Evolutionary conservation across 2,888 invertebrate species (phyloP).

Genomic region (Colostygia pectinataria): DNA sequence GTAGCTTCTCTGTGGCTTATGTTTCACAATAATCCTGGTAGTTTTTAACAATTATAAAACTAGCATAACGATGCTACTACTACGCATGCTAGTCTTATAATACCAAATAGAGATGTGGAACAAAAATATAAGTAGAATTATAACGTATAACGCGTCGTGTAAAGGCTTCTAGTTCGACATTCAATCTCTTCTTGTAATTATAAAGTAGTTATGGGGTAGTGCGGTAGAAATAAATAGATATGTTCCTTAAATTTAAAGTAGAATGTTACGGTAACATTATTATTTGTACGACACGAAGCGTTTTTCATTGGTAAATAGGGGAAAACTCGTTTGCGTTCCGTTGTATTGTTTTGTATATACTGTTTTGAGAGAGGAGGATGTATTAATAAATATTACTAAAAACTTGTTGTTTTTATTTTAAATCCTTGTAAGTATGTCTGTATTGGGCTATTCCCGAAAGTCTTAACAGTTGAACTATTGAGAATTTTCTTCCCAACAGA

Average conservation of each 20-base stretch:
- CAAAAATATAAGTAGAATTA: no score
- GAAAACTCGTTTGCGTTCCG: constrained; percentile 35
- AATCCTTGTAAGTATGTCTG: no score
- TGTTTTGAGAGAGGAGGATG: constrained; percentile 64
- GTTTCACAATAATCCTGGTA: no score
- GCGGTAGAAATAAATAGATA: constrained; percentile 72
- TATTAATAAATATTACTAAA: constrained; percentile 75
- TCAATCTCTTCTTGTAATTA: constrained; percentile 67
- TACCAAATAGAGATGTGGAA: no score
- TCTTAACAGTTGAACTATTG: no score
- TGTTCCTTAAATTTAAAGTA: constrained; percentile 54
- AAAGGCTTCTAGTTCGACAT: constrained; percentile 26
- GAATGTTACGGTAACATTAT: constrained; percentile 30
- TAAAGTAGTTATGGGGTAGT: constrained; percentile 69
- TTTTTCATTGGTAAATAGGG: constrained; percentile 26
- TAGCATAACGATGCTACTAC: no score
- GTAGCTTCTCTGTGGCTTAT: no score
- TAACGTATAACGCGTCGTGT: no score
- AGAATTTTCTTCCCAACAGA: no score
- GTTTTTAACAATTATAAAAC: no score
- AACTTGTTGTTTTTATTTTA: constrained; percentile 26
- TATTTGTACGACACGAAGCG: constrained; percentile 29
- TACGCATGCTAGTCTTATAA: no score
- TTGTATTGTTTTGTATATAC: constrained; percentile 77
- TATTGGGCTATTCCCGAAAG: no score